Percentiles rank a stretch among this genome's conserved stretches.
phyloP scores from a whole-genome alignment of 2,888 invertebrate species.

The Tetropium fuscum region DNA sequence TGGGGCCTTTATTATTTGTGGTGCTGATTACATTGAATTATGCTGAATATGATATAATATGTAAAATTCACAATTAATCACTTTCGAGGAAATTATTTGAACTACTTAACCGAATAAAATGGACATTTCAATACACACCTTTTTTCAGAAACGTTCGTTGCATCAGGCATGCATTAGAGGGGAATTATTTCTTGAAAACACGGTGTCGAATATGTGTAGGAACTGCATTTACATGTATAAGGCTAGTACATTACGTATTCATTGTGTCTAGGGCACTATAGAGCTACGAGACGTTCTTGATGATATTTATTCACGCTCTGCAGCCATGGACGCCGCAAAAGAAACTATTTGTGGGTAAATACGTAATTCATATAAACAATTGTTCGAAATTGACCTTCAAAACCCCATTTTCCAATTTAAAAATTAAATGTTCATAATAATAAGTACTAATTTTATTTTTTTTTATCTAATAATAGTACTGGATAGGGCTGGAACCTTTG shows the following conservation, averaged over 20 bases:
- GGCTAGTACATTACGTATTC: constrained; percentile 57
- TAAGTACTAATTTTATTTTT: no score
- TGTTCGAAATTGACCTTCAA: background rate
- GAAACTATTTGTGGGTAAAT: background rate
- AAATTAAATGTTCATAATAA: no score
- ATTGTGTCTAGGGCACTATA: constrained; percentile 51
- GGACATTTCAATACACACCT: background rate
- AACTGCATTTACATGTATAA: constrained; percentile 51
- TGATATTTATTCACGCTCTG: constrained; percentile 57
- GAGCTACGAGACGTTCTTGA: constrained; percentile 54
- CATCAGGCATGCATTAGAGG: constrained; percentile 13
- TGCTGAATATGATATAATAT: no score
- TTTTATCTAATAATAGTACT: no score
- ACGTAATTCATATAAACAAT: no score
- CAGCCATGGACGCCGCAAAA: constrained; percentile 29
- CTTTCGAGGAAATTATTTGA: no score
- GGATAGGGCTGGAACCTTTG: no score
- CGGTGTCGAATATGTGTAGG: constrained; percentile 36
- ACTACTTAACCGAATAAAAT: background rate
- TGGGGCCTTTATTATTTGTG: no score
- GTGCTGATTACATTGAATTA: no score
- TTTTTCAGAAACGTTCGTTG: background rate
- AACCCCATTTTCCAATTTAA: background rate
- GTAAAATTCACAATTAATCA: no score
- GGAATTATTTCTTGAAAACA: constrained; percentile 14